Base-by-base conservation (phyloP, 2,888 invertebrate genomes). In the Agrochola lychnidis region DNA sequence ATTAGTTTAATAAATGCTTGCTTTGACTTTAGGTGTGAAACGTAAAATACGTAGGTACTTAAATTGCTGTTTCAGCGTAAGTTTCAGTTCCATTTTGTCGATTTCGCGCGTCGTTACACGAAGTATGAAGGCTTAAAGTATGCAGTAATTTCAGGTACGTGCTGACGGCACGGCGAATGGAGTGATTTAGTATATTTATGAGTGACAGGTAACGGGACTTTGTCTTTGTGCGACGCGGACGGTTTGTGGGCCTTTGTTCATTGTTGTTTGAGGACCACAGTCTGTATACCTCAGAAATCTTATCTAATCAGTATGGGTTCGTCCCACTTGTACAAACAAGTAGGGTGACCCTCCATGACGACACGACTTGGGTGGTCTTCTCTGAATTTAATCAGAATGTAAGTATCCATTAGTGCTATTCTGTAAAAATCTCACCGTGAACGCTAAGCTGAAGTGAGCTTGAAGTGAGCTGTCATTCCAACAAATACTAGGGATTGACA, bases 171-270 rank as follows among this genome's bases (percentile, higher is more conserved):
- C 59, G 56, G 40, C 16, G 63, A 71, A 69, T 74, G 22, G 30
- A 57, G 30, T 68, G 45, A 74, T 48, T 79, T 61, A 57, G 56
- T 68, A 74, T 70, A 63, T 61, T 69, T 61, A 61, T 56, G 59
- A 64, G 71, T 53, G 40, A 56, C n/a, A 63, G 25, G 36, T 56
- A 9, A 36, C 30, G 53, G 2, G 14, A 36, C 57, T 80, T 63
- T 80, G 68, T 73, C 68, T 56, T 62, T 64, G 45, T 67, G 36
- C 16, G 14, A 14, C 1, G 16, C 10, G 30, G 51, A 12, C 10
- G 25, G 10, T 69, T 61, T 66, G 30, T 48, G 30, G 40, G 36
- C 22, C 30, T 53, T 64, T 66, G n/a, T 70, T 67, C 36, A 14
- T n/a, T 42, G 30, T 48, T 14, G n/a, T 69, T 79, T 30, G 59